phyloP scores from a whole-genome alignment of 2,113 vertebrate genomes.

The Drymodes brunneopygia region DNA sequence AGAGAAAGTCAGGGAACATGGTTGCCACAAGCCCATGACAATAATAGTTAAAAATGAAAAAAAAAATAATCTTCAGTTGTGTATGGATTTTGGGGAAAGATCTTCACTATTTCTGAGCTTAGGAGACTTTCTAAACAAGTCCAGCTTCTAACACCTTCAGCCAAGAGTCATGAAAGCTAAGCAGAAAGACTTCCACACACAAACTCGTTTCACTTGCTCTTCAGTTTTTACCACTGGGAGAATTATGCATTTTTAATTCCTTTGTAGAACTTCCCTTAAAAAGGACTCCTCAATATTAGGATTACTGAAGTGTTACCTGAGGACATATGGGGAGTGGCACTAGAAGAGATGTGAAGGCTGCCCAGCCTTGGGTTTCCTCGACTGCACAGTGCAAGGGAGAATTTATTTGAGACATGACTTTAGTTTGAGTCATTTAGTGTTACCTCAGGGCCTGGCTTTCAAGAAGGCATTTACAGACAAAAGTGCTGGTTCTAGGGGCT shows the following conservation, averaged over 20 bases:
- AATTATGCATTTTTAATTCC: background rate
- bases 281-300: background rate
- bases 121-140: background rate
- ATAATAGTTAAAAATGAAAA: background rate
- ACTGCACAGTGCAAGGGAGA: background rate
- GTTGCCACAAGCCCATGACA: background rate
- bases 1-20: background rate
- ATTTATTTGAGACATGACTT: background rate
- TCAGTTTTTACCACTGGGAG: background rate
- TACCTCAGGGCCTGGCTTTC: background rate
- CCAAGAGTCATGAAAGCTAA: background rate
- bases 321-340: background rate
- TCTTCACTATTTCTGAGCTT: background rate
- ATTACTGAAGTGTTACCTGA: background rate
- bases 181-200: background rate
- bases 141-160: background rate
- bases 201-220: background rate
- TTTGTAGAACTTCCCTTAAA: background rate
- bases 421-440: background rate
- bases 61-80: background rate
- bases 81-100: background rate
- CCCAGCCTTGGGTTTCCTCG: background rate
- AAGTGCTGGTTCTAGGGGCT: background rate
- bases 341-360: background rate
- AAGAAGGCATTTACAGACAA: background rate